phyloP scores from a whole-genome alignment of 2,888 invertebrate genomes.

The Ormia ochracea region DNA sequence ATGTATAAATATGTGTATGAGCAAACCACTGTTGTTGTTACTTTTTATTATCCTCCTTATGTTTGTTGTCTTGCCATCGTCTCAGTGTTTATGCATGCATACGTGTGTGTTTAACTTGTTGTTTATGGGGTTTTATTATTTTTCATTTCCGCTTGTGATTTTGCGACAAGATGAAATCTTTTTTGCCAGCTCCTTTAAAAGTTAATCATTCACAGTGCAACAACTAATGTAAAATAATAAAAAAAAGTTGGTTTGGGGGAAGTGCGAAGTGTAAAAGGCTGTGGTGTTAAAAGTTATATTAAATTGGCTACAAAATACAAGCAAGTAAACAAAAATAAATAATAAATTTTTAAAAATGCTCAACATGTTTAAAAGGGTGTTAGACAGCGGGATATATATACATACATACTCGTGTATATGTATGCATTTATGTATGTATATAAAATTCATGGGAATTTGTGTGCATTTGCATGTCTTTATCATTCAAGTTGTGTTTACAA shows the following conservation, averaged over 20 bases:
- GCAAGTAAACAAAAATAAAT: slow-evolving; percentile 13
- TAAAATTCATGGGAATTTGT: too few relatives aligned
- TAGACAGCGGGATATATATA: slow-evolving; percentile 18
- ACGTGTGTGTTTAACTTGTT: slow-evolving; percentile 7
- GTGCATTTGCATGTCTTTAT: too few relatives aligned
- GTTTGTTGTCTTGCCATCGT: background rate
- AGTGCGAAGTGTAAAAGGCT: too few relatives aligned
- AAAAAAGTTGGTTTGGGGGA: background rate
- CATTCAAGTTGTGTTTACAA: too few relatives aligned
- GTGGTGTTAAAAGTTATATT: background rate
- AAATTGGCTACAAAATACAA: background rate
- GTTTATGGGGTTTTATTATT: slow-evolving; percentile 33
- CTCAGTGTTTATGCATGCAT: slow-evolving; percentile 27
- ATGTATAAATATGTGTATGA: background rate
- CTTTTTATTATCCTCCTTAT: slow-evolving; percentile 3
- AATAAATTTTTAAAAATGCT: slow-evolving; percentile 37
- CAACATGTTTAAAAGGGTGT: slow-evolving; percentile 43
- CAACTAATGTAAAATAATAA: slow-evolving; percentile 23
- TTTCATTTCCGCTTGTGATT: slow-evolving; percentile 40
- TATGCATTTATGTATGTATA: background rate
- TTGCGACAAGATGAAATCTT: slow-evolving; percentile 26
- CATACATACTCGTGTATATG: background rate
- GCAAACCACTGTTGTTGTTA: background rate
- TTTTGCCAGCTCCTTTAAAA: background rate
- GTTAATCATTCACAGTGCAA: background rate